Percentiles rank a stretch among this genome's conserved stretches.
phyloP scores from a whole-genome alignment of 2,888 invertebrate genomes.

The Dicranocentrus wangi region DNA sequence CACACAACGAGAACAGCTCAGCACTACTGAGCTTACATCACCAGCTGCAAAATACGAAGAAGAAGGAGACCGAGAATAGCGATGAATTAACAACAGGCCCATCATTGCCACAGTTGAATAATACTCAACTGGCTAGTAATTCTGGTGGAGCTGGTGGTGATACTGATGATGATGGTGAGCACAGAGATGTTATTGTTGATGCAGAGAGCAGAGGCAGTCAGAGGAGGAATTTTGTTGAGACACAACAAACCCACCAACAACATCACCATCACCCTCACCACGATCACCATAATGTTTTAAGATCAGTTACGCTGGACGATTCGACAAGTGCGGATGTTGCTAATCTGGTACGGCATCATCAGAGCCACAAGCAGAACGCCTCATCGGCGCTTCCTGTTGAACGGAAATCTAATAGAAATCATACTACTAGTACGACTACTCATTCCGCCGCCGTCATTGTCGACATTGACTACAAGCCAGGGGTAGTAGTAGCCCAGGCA shows the following conservation, averaged over 20 bases:
- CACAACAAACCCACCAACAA: conserved; percentile 44
- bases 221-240: conserved; percentile 45
- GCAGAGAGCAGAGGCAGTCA: conserved; percentile 16
- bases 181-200: conserved; percentile 34
- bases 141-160: conserved; percentile 30
- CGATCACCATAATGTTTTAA: conserved; percentile 60
- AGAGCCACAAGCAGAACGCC: conserved; percentile 15
- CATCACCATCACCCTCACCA: conserved; percentile 26
- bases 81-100: conserved; percentile 61
- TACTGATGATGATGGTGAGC: conserved; percentile 27
- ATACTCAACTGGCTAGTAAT: conserved; percentile 32
- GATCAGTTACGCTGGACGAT: conserved; percentile 69
- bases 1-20: conserved; percentile 60
- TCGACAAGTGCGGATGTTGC: conserved; percentile 71
- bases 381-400: conserved; percentile 44
- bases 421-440: background rate
- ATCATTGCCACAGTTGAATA: conserved; percentile 44
- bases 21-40: conserved; percentile 63
- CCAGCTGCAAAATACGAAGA: conserved; percentile 38
- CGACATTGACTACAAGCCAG: background rate
- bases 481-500: background rate
- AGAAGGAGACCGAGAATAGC: conserved; percentile 62
- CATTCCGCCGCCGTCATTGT: background rate
- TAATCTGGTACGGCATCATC: conserved; percentile 52
- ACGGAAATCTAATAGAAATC: conserved; percentile 42